phyloP scores from a whole-genome alignment of 2,113 vertebrate species.

The Mugil cephalus region DNA sequence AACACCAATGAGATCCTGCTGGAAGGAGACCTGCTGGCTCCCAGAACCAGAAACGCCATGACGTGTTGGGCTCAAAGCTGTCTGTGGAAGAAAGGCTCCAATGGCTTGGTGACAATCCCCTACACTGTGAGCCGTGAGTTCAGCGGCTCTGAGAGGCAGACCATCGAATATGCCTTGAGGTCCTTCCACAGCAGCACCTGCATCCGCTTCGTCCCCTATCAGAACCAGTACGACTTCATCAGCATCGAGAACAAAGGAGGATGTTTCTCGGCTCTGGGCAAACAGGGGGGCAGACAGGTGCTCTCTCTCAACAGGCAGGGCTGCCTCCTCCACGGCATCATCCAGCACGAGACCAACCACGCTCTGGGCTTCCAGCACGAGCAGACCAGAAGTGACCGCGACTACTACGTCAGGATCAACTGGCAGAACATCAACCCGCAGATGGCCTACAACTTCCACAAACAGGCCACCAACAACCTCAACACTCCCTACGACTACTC shows the following conservation, averaged over 20 bases:
- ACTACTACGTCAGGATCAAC: conserved; percentile 34
- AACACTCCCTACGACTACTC: no score
- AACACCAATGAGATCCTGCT: no score
- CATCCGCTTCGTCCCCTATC: conserved; percentile 37
- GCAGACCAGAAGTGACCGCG: conserved; percentile 51
- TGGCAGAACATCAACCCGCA: background rate
- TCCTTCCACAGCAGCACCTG: conserved; percentile 29
- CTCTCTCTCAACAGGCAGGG: background rate
- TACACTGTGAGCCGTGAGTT: conserved; percentile 20
- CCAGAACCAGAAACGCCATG: no score
- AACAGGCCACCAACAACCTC: background rate
- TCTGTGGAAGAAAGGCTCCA: no score
- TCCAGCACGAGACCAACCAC: conserved; percentile 19
- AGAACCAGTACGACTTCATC: conserved; percentile 15
- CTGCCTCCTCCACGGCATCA: conserved; percentile 37
- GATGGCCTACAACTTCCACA: conserved; percentile 46
- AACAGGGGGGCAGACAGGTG: background rate
- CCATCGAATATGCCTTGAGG: background rate
- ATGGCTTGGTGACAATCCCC: conserved; percentile 35
- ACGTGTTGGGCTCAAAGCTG: no score
- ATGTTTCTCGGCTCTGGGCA: conserved; percentile 14
- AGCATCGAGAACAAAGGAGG: no score
- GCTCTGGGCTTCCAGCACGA: conserved; percentile 33
- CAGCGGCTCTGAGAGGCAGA: background rate
- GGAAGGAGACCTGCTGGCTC: no score